Conservation (phyloP, 2,888 invertebrate species). For the Stenotaenia linearis region DNA sequence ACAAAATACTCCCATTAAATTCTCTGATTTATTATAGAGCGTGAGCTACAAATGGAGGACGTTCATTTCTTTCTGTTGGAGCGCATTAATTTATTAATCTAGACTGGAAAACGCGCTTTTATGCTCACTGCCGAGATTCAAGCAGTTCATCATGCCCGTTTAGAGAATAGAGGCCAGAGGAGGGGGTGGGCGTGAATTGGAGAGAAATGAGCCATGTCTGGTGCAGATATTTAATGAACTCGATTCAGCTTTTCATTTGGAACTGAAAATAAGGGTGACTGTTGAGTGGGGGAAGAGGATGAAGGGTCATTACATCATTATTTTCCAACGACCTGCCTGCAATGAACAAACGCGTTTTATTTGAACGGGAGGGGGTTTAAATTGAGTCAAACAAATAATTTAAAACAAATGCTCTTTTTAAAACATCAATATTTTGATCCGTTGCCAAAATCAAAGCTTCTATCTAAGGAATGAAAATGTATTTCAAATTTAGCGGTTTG, state of each 20-base stretch:
- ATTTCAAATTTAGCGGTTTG: no score
- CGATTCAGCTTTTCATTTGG: constrained; percentile 26
- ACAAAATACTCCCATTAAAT: constrained; percentile 1
- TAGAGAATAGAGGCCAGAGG: constrained; percentile 20
- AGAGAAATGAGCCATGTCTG: constrained; percentile 24
- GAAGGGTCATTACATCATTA: constrained; percentile 26
- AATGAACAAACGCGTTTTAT: constrained; percentile 20
- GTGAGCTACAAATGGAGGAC: constrained; percentile 15
- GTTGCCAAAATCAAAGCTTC: neutral
- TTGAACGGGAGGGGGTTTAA: neutral
- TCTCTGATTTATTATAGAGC: constrained; percentile 16
- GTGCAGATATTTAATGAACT: constrained; percentile 26
- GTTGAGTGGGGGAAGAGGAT: constrained; percentile 26
- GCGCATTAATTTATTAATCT: constrained; percentile 26
- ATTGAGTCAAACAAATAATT: constrained; percentile 5
- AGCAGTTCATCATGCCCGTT: constrained; percentile 21
- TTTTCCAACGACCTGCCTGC: constrained; percentile 15
- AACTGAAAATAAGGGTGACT: constrained; percentile 21
- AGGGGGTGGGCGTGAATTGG: constrained; percentile 24
- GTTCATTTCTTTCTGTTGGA: constrained; percentile 21
- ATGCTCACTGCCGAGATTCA: constrained; percentile 22
- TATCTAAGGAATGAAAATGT: neutral
- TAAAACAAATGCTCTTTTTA: neutral
- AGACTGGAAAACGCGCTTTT: constrained; percentile 21
- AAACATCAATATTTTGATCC: neutral